Evolutionary conservation across 2,113 vertebrate species (phyloP).

Genomic region (Mustela lutreola): DNA sequence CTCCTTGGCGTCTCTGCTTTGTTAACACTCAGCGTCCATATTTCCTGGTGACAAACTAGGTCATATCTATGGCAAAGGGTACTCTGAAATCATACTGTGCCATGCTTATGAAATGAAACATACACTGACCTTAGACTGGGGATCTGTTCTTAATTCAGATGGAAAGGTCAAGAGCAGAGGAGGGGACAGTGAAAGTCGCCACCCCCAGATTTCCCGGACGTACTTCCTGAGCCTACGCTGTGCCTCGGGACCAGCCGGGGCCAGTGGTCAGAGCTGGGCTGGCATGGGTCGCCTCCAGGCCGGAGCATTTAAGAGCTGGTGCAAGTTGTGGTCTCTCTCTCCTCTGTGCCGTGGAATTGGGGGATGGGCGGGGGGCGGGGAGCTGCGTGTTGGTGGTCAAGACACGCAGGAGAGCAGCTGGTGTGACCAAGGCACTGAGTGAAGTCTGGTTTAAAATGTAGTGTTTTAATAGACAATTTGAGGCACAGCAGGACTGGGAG

Average conservation of each 20-base stretch:
- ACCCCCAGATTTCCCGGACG: neutral
- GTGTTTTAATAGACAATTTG: neutral
- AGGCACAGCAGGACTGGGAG: neutral
- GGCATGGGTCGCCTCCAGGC: rapidly evolving
- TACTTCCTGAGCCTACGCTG: neutral
- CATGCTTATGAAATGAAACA: constrained; percentile 61
- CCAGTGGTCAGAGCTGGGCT: rapidly evolving
- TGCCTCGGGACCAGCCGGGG: rapidly evolving
- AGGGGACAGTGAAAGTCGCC: rapidly evolving
- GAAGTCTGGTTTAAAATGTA: neutral
- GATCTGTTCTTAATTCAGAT: neutral
- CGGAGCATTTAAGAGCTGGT: neutral
- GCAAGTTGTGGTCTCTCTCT: rapidly evolving
- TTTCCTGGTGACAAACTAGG: constrained; percentile 46
- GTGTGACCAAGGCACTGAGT: neutral
- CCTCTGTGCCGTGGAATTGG: neutral
- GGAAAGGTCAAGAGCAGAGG: neutral
- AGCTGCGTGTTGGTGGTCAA: neutral
- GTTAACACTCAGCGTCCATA: constrained; percentile 53
- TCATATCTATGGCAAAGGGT: neutral
- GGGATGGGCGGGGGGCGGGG: neutral
- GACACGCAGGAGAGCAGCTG: neutral
- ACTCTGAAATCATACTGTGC: neutral
- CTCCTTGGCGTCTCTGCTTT: neutral
- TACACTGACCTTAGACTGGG: constrained; percentile 43